These are phyloP conservation scores for Cyprinodon tularosa DNA, from an alignment of 2,113 vertebrate genomes.

Conservation along the genomic window DNA sequence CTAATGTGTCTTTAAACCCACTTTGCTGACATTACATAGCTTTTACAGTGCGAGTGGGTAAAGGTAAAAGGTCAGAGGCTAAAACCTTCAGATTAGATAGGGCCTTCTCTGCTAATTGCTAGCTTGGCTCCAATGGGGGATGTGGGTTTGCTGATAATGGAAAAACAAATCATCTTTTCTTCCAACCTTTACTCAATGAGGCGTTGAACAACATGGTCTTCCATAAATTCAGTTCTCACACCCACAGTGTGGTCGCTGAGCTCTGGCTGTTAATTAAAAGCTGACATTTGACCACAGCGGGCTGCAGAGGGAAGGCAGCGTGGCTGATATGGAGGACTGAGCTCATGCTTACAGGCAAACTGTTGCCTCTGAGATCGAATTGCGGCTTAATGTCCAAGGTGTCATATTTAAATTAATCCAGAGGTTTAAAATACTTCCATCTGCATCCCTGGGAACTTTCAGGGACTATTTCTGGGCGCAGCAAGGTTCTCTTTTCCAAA, in stretches of 20 bases:
- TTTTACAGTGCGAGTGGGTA: neutral
- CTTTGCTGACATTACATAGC: neutral
- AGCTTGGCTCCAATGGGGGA: neutral
- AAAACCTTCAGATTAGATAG: constrained; percentile 1
- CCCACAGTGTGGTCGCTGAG: neutral
- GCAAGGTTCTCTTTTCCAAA: too few species aligned
- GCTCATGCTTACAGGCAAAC: neutral
- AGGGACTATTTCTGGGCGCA: too few species aligned
- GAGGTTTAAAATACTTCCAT: too few species aligned
- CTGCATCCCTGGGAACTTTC: too few species aligned
- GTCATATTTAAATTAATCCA: too few species aligned
- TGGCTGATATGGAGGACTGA: neutral
- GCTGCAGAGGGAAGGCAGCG: neutral
- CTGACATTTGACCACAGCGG: neutral
- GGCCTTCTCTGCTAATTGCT: neutral
- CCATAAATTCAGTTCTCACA: neutral
- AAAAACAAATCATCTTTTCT: neutral
- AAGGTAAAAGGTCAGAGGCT: neutral
- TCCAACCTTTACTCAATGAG: neutral
- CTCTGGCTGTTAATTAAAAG: constrained; percentile 2
- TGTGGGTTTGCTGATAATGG: neutral
- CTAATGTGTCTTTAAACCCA: neutral
- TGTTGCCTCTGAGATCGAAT: neutral
- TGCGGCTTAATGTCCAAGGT: neutral
- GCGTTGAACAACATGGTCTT: neutral